Percentiles rank a stretch among this genome's conserved stretches.
phyloP scores from a whole-genome alignment of 2,797 vertebrate species.

The Triplophysa yarkandensis region DNA sequence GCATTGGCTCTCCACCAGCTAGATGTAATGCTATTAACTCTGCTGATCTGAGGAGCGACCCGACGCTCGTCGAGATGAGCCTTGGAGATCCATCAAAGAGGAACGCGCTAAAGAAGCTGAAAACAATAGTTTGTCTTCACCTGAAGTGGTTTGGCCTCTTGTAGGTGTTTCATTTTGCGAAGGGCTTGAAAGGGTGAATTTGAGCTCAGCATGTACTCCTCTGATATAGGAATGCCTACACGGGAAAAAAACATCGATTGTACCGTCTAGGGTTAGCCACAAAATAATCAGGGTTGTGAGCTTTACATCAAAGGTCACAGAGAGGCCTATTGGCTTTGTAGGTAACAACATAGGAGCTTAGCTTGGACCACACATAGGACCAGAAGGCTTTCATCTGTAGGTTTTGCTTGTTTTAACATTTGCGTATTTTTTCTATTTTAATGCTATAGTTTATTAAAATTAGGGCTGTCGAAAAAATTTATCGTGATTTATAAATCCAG shows the following conservation, averaged over 20 bases:
- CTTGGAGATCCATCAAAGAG: slow-evolving; percentile 58
- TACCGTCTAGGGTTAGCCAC: slow-evolving; percentile 39
- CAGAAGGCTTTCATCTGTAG: background rate
- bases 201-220: slow-evolving; percentile 41
- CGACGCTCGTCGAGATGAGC: slow-evolving; percentile 56
- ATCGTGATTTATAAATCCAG: too few species aligned
- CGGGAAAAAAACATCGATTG: slow-evolving; percentile 37
- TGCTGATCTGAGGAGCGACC: slow-evolving; percentile 62
- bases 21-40: slow-evolving; percentile 75
- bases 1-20: slow-evolving; percentile 71
- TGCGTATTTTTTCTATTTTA: too few species aligned
- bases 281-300: slow-evolving; percentile 57
- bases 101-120: slow-evolving; percentile 50
- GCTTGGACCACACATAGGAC: slow-evolving; percentile 29
- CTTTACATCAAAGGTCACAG: slow-evolving; percentile 61
- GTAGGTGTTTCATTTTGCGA: slow-evolving; percentile 38
- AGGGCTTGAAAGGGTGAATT: slow-evolving; percentile 41
- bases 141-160: slow-evolving; percentile 44
- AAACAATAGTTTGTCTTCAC: slow-evolving; percentile 53
- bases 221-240: background rate
- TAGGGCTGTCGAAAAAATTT: too few species aligned
- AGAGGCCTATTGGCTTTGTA: slow-evolving; percentile 66
- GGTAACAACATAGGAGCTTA: slow-evolving; percentile 57
- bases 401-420: background rate
- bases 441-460: too few species aligned